These are phyloP conservation scores for Chironomus striatipennis DNA, from an alignment of 1,140 invertebrate species.

Conservation along the genomic window DNA sequence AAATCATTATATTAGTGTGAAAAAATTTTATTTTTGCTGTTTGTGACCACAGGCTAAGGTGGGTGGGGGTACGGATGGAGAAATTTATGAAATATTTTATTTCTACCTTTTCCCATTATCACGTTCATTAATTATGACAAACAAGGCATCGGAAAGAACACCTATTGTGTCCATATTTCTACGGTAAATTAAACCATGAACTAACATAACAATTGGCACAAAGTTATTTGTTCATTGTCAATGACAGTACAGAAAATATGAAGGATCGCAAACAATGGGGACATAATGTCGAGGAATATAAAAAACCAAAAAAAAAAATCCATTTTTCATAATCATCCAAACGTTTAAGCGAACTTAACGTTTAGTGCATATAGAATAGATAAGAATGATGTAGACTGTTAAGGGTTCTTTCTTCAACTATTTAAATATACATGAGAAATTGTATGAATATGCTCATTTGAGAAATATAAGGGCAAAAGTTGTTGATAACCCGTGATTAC, in stretches of 20 bases:
- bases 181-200: constrained; percentile 23
- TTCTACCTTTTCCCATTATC: not conserved
- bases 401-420: too few relatives aligned
- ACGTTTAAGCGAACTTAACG: constrained; percentile 1
- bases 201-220: not conserved
- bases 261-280: constrained; percentile 5
- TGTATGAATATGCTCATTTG: too few relatives aligned
- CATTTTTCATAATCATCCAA: constrained; percentile 20
- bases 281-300: not conserved
- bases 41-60: not conserved
- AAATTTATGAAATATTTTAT: too few relatives aligned
- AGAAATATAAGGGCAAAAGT: too few relatives aligned
- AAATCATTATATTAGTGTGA: not conserved
- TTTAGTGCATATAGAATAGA: not conserved
- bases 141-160: constrained; percentile 18
- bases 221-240: constrained; percentile 21
- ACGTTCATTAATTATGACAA: constrained; percentile 23
- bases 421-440: too few relatives aligned
- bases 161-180: constrained; percentile 11
- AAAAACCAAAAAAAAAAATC: not conserved
- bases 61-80: too few relatives aligned
- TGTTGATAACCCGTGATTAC: too few relatives aligned
- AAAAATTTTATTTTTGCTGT: not conserved
- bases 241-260: constrained; percentile 17
- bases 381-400: too few relatives aligned